A percentile compares a stretch with the other conserved stretches of the same genome.
Conservation (phyloP, 2,113 vertebrate species). For the Rhynchomys soricoides region DNA sequence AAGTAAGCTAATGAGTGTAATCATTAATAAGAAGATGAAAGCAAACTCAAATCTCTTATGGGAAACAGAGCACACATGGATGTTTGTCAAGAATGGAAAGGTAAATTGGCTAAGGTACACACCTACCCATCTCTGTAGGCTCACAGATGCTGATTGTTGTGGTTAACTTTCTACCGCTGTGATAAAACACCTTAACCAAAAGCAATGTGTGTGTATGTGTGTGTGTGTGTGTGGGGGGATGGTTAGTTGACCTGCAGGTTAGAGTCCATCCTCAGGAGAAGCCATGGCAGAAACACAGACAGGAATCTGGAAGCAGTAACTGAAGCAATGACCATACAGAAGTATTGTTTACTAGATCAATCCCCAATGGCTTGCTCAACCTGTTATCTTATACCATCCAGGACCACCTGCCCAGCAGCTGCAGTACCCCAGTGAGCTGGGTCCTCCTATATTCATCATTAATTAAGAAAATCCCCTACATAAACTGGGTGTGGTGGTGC, state of each 20-base stretch:
- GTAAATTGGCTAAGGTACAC: background rate
- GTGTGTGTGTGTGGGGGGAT: too few species aligned
- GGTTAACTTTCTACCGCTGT: background rate
- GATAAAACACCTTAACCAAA: background rate
- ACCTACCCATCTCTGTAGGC: background rate
- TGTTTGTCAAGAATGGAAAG: background rate
- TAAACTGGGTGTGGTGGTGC: background rate
- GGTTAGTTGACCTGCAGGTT: background rate
- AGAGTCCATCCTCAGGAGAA: background rate
- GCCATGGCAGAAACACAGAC: background rate
- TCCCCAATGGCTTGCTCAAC: background rate
- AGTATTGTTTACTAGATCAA: too few species aligned
- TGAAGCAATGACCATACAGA: background rate
- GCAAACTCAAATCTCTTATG: background rate
- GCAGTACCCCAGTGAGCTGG: background rate
- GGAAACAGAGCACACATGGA: constrained; percentile 18
- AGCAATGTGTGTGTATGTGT: background rate
- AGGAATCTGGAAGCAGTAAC: background rate
- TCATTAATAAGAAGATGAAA: constrained; percentile 26
- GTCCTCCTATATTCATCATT: background rate
- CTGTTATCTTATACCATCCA: background rate
- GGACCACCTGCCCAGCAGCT: background rate
- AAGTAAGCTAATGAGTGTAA: constrained; percentile 1
- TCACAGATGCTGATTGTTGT: background rate
- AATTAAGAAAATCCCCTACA: background rate